Evolutionary conservation across 1,140 invertebrate species (phyloP), one percentile per base, ranked within the genome.

Genomic region (Rhagoletis pomonella): DNA sequence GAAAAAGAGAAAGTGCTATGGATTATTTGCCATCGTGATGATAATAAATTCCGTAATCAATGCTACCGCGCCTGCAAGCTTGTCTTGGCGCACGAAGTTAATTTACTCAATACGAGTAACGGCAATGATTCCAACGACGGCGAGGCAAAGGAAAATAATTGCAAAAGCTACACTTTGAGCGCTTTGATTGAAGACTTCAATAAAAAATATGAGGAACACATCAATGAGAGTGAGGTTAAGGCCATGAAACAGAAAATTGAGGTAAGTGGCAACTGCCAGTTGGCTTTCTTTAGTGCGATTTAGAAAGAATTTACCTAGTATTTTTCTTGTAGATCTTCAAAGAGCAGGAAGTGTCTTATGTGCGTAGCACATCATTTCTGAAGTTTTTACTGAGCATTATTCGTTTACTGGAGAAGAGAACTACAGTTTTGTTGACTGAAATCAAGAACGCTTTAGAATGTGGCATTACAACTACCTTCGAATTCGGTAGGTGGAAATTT

Each of bases 221-320:
- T 92, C 0, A 90, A 87, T 3, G 90, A 91, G 12, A 88, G 89
- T 4, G 85, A 86, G 5, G 73, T 93, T 17, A 65, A 73, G 44
- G 90, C 92, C 44, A 93, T 93, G 92, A 90, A 90, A 6, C 91
- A 93, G 88, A 87, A 87, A 10, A 90, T 93, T 14, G 90, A 93
- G 88, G 92, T 92, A 85, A 89, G 88, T 87, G 69, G 0, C 42
- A 50, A 87, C 4, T 39, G 59, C 5, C 50, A 55, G 5, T 55
- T 55, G 5, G 5, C 50, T 7, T 7, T 47, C 77, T 50, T 50
- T 42, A 65, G 17, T 44, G 29, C 47, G 55, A 14, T 64, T 4
- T 64, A 9, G 4, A 55, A 84, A 84, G 47, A 60, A 50, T 39
- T 29, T 69, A 44, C n/a, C 84, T 65, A 19, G 7, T 12, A 9